These are phyloP conservation scores for Lichenostomus cassidix DNA, from an alignment of 2,113 vertebrate genomes.

Conservation along the genomic window DNA sequence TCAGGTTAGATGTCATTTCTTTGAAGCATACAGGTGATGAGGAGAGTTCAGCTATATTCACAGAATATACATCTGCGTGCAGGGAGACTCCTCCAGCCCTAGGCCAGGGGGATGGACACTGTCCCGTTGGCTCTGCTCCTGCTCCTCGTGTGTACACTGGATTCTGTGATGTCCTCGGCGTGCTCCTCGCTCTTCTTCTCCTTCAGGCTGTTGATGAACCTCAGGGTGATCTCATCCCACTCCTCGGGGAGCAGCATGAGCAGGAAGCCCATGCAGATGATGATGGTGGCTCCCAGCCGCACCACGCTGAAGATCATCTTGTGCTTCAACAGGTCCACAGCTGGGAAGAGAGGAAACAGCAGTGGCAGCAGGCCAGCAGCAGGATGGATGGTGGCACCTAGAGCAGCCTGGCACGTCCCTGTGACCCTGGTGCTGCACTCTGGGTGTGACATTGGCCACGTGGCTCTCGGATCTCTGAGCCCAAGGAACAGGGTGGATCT, in stretches of 20 bases:
- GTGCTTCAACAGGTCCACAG: slow-evolving; percentile 94
- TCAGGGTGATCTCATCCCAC: slow-evolving; percentile 94
- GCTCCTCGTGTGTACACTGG: slow-evolving; percentile 84
- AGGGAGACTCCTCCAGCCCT: slow-evolving; percentile 33
- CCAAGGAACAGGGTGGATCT: neutral
- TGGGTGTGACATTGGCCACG: neutral
- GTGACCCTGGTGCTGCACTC: accelerated
- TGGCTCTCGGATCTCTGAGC: neutral
- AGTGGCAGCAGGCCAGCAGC: neutral
- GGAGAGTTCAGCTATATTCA: slow-evolving; percentile 79
- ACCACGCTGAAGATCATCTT: slow-evolving; percentile 97
- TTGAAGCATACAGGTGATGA: slow-evolving; percentile 75
- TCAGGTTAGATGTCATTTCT: slow-evolving; percentile 60
- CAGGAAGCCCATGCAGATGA: slow-evolving; percentile 95
- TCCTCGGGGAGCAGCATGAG: slow-evolving; percentile 95
- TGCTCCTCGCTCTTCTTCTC: slow-evolving; percentile 95
- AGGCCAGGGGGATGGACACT: slow-evolving; percentile 92
- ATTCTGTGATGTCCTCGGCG: slow-evolving; percentile 85
- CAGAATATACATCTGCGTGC: slow-evolving; percentile 82
- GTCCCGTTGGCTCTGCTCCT: slow-evolving; percentile 91
- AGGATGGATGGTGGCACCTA: neutral
- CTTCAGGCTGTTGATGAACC: slow-evolving; percentile 90
- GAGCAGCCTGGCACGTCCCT: neutral
- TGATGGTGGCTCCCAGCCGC: slow-evolving; percentile 90
- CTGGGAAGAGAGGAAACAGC: slow-evolving; percentile 49